Conservation (phyloP, 2,888 invertebrate genomes). For the Tanaodytes sp. region DNA sequence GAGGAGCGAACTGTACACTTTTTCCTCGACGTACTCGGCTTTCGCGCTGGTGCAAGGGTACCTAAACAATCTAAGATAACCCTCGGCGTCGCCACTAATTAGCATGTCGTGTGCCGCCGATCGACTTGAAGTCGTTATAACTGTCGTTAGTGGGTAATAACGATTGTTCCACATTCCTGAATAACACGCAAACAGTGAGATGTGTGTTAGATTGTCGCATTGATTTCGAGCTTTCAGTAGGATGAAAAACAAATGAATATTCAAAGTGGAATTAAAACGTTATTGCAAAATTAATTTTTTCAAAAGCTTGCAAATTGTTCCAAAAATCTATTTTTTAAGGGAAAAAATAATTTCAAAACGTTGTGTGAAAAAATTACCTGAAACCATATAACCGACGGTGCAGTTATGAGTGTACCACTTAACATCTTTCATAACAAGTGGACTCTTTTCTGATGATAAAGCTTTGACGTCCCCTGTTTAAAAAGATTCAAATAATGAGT, state of each 20-base stretch:
- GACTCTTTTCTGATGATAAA: constrained; percentile 88
- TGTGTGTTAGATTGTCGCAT: constrained; percentile 18
- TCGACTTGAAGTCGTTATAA: constrained; percentile 86
- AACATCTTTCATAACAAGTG: constrained; percentile 90
- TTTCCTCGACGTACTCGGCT: constrained; percentile 90
- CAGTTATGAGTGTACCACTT: constrained; percentile 92
- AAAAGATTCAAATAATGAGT: background rate
- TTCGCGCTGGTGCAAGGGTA: constrained; percentile 90
- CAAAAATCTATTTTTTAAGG: too few relatives aligned
- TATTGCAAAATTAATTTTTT: too few relatives aligned
- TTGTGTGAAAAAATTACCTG: too few relatives aligned
- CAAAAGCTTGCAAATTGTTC: too few relatives aligned
- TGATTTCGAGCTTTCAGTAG: too few relatives aligned
- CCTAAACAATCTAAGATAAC: constrained; percentile 88
- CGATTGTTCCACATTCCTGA: constrained; percentile 91
- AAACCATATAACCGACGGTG: constrained; percentile 89
- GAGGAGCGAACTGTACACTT: constrained; percentile 88
- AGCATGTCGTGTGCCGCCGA: constrained; percentile 88
- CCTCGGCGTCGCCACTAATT: constrained; percentile 90
- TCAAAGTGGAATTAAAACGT: too few relatives aligned
- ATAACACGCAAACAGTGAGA: constrained; percentile 26
- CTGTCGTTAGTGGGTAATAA: constrained; percentile 88
- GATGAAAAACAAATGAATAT: too few relatives aligned
- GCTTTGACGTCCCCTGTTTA: constrained; percentile 89
- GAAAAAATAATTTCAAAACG: too few relatives aligned